Percentiles rank a stretch among this genome's conserved stretches.
These are phyloP conservation scores for Drosophila emarginata DNA, from an alignment of 2,888 invertebrate species.

Conservation along the genomic window DNA sequence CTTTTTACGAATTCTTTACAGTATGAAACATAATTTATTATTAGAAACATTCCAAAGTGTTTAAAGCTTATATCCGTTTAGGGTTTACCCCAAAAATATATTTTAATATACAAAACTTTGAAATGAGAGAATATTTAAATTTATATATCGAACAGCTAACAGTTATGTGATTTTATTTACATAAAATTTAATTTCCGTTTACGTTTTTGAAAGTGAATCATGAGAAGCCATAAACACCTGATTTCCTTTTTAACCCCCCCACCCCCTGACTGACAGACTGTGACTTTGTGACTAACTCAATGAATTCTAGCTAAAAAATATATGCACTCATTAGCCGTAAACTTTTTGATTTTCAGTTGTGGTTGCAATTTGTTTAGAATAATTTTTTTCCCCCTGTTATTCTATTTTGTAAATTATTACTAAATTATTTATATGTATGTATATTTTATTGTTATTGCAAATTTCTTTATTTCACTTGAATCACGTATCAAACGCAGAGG, in stretches of 20 bases:
- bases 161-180: neutral
- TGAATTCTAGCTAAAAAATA: conserved; percentile 1
- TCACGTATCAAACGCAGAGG: neutral
- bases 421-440: neutral
- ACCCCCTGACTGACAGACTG: neutral
- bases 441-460: neutral
- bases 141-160: neutral
- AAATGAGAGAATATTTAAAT: neutral
- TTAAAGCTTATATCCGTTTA: too few species aligned
- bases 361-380: neutral
- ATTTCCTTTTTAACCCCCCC: neutral
- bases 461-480: neutral
- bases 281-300: conserved; percentile 5
- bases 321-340: conserved; percentile 1
- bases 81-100: too few species aligned
- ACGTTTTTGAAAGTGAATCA: neutral
- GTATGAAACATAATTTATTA: too few species aligned
- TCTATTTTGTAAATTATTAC: conserved; percentile 5
- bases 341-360: conserved; percentile 2
- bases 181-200: conserved; percentile 1
- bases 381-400: neutral
- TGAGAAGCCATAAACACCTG: neutral
- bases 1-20: too few species aligned
- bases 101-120: too few species aligned
- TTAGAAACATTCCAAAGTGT: too few species aligned